phyloP scores from a whole-genome alignment of 2,888 invertebrate genomes.

The Phorcus lineatus region DNA sequence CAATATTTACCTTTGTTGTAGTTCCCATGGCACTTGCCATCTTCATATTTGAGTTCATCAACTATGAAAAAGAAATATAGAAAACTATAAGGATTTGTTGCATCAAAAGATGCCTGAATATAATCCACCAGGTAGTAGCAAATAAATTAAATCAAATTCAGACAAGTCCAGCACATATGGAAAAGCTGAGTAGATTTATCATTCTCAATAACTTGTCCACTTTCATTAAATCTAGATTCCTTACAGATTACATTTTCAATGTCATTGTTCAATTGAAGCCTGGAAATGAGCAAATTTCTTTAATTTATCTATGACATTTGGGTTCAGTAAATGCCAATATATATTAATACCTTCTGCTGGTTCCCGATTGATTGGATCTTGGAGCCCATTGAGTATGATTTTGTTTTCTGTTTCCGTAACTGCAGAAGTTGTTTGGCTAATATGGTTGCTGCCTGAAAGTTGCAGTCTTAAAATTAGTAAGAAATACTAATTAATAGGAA shows the following conservation, averaged over 20 bases:
- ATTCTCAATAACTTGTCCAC: too few relatives aligned
- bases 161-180: neutral
- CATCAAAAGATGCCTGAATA: neutral
- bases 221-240: too few relatives aligned
- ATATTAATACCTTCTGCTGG: slow-evolving; percentile 84
- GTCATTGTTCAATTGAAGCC: too few relatives aligned
- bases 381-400: slow-evolving; percentile 88
- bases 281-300: too few relatives aligned
- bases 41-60: slow-evolving; percentile 92
- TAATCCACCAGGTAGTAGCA: too few relatives aligned
- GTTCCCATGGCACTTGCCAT: slow-evolving; percentile 91
- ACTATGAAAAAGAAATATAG: slow-evolving; percentile 68
- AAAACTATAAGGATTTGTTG: neutral
- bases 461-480: too few relatives aligned
- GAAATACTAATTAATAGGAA: too few relatives aligned
- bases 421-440: slow-evolving; percentile 93
- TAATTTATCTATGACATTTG: too few relatives aligned
- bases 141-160: too few relatives aligned
- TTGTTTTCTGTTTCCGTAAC: slow-evolving; percentile 89
- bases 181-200: too few relatives aligned
- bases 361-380: slow-evolving; percentile 87
- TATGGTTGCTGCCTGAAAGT: slow-evolving; percentile 76
- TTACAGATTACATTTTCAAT: too few relatives aligned
- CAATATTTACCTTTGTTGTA: slow-evolving; percentile 82
- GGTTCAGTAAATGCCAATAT: neutral